Conservation (phyloP, 2,888 invertebrate species). For the Pammene fasciana region DNA sequence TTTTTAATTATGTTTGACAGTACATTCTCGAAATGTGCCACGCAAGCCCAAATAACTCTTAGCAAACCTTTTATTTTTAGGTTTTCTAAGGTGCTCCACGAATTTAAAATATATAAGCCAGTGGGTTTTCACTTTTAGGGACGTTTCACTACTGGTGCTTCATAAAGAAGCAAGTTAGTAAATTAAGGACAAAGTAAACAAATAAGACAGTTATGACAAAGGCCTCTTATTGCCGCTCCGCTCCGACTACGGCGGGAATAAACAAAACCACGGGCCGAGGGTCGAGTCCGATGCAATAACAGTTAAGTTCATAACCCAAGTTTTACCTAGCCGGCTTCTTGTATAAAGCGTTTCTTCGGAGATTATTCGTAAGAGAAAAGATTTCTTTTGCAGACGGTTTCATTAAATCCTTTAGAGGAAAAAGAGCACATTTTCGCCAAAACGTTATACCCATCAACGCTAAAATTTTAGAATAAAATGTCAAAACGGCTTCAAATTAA, state of each 20-base stretch:
- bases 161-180: slow-evolving; percentile 8
- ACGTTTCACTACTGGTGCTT: background rate
- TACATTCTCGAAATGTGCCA: background rate
- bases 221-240: slow-evolving; percentile 80
- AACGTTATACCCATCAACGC: background rate
- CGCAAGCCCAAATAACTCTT: background rate
- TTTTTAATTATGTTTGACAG: slow-evolving; percentile 1
- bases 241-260: slow-evolving; percentile 73
- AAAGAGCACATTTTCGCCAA: background rate
- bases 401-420: slow-evolving; percentile 1
- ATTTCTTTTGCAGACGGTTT: slow-evolving; percentile 22
- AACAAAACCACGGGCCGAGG: slow-evolving; percentile 74
- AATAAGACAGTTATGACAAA: slow-evolving; percentile 70
- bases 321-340: slow-evolving; percentile 69
- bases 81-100: no score
- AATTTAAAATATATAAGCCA: no score
- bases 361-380: slow-evolving; percentile 50
- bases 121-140: background rate
- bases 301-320: slow-evolving; percentile 80
- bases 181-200: slow-evolving; percentile 38
- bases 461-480: background rate
- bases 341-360: slow-evolving; percentile 16
- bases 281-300: slow-evolving; percentile 76
- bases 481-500: no score
- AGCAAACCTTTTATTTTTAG: no score